phyloP scores from a whole-genome alignment of 2,113 vertebrate species.

The Scolopax mira region DNA sequence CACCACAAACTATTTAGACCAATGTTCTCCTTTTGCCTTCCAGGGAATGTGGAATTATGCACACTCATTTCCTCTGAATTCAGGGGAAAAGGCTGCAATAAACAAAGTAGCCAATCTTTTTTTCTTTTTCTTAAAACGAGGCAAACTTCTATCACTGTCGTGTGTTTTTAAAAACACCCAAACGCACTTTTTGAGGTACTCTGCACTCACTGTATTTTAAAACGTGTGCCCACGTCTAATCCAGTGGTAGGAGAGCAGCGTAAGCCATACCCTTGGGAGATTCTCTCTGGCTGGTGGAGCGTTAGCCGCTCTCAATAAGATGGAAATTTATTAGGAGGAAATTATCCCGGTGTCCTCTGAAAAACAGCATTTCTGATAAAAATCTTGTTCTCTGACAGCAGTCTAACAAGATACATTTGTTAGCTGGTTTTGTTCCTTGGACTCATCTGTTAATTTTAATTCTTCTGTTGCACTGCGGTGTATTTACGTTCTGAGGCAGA shows the following conservation, averaged over 20 bases:
- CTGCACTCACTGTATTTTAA: background rate
- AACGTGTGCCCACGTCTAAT: constrained; percentile 9
- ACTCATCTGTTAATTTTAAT: constrained; percentile 25
- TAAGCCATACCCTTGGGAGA: constrained; percentile 21
- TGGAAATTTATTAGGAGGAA: constrained; percentile 73
- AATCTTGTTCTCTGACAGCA: constrained; percentile 71
- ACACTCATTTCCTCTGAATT: constrained; percentile 29
- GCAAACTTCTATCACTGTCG: background rate
- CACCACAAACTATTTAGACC: constrained; percentile 18
- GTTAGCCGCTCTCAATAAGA: constrained; percentile 48
- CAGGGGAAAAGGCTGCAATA: background rate
- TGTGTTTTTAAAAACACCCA: background rate
- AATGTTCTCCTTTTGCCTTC: constrained; percentile 14
- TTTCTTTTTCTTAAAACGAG: background rate
- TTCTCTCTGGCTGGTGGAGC: constrained; percentile 46
- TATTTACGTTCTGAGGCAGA: constrained; percentile 26
- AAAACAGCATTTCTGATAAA: constrained; percentile 74
- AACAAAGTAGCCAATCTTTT: background rate
- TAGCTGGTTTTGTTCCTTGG: constrained; percentile 44
- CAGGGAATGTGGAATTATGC: constrained; percentile 24
- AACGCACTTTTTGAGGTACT: background rate
- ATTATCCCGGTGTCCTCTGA: constrained; percentile 70
- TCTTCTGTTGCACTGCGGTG: constrained; percentile 8
- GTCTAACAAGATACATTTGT: constrained; percentile 71
- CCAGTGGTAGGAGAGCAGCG: background rate